phyloP scores from a whole-genome alignment of 2,888 invertebrate species.

The Xanthorhoe spadicearia region DNA sequence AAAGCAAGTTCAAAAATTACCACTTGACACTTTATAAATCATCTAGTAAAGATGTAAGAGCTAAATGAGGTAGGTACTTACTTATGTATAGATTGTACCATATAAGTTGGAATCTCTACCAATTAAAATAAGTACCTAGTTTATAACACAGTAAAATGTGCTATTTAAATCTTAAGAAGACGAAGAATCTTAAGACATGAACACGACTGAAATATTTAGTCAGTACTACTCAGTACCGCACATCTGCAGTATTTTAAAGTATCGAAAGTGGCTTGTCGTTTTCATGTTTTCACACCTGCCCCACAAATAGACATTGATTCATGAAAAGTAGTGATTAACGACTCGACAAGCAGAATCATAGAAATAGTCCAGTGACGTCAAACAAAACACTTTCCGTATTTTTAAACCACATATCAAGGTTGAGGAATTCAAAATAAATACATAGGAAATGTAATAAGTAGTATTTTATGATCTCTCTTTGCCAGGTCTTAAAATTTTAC shows the following conservation, averaged over 20 bases:
- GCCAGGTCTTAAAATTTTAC: constrained; percentile 44
- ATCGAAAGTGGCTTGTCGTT: constrained; percentile 62
- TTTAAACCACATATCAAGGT: constrained; percentile 56
- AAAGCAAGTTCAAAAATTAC: no score
- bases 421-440: constrained; percentile 48
- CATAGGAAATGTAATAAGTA: constrained; percentile 39
- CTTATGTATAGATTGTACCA: no score
- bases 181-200: no score
- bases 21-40: no score
- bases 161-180: constrained; percentile 38
- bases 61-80: no score
- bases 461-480: constrained; percentile 45
- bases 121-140: neutral
- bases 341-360: constrained; percentile 58
- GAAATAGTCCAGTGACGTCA: constrained; percentile 77
- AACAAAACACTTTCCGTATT: constrained; percentile 64
- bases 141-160: constrained; percentile 17
- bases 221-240: constrained; percentile 39
- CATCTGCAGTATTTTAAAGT: constrained; percentile 60
- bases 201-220: constrained; percentile 35
- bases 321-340: constrained; percentile 58
- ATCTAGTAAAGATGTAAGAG: no score
- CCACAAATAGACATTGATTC: constrained; percentile 78
- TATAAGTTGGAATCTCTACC: no score
- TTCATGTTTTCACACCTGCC: constrained; percentile 63